Evolutionary conservation across 2,113 vertebrate species (phyloP).

Genomic region (Grus americana): DNA sequence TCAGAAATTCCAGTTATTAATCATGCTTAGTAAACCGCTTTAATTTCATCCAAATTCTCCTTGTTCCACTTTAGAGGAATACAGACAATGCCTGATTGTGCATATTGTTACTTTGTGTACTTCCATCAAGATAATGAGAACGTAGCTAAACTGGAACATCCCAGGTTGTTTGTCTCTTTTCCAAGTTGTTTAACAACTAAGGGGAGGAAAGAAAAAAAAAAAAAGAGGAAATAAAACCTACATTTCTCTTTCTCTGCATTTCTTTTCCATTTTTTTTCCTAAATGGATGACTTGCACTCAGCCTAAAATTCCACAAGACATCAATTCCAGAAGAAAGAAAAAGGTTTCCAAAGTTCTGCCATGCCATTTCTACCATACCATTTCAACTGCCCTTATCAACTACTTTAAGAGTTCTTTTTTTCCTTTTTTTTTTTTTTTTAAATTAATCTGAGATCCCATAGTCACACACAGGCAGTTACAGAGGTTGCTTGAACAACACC

Average conservation of each 20-base stretch:
- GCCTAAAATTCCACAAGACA: background rate
- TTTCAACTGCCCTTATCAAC: background rate
- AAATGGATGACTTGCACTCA: background rate
- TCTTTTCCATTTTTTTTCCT: background rate
- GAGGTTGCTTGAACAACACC: background rate
- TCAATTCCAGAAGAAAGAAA: background rate
- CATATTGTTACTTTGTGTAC: background rate
- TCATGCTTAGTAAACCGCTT: background rate
- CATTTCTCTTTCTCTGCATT: background rate
- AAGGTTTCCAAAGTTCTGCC: background rate
- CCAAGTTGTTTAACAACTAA: background rate
- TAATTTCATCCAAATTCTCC: background rate
- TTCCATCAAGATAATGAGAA: background rate
- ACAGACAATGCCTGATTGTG: background rate
- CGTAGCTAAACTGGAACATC: background rate
- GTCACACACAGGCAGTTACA: background rate
- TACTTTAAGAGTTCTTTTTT: background rate
- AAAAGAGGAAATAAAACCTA: accelerated
- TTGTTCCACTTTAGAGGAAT: background rate
- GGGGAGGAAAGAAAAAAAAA: accelerated
- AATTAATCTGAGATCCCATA: background rate
- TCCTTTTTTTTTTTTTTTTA: background rate
- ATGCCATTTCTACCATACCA: accelerated
- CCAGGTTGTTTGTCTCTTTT: background rate
- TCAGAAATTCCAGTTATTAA: background rate